These are phyloP conservation scores for Drosophila watanabei DNA, from an alignment of 1,140 invertebrate genomes.

Conservation along the genomic window DNA sequence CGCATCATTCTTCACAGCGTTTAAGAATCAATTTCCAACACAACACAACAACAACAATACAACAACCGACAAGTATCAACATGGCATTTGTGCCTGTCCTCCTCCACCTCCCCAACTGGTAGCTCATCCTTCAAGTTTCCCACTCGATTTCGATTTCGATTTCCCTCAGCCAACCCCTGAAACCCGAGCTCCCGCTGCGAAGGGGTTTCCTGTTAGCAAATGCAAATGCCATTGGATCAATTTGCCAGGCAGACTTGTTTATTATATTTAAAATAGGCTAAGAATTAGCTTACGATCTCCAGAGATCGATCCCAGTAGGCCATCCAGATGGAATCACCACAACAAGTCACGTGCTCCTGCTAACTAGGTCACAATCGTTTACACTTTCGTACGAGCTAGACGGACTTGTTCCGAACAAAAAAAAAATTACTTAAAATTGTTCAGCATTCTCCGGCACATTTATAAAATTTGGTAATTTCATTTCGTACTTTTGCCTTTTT, in stretches of 20 bases:
- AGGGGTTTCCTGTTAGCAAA: conserved; percentile 27
- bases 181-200: background rate
- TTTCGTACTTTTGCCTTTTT: background rate
- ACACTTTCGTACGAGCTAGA: background rate
- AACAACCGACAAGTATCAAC: conserved; percentile 32
- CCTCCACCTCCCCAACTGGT: background rate
- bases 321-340: background rate
- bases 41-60: conserved; percentile 43
- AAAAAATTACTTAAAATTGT: background rate
- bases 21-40: conserved; percentile 79
- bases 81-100: conserved; percentile 15
- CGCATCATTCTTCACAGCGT: conserved; percentile 76
- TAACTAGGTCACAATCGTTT: background rate
- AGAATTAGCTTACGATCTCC: background rate
- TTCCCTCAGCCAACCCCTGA: background rate
- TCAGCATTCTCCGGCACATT: background rate
- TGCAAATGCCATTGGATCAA: conserved; percentile 40
- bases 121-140: conserved; percentile 19
- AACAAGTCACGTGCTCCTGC: background rate
- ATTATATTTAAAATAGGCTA: background rate
- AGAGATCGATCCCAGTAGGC: background rate
- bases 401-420: too few relatives aligned
- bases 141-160: background rate
- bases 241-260: background rate
- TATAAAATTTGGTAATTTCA: background rate